Conservation (phyloP, 1,140 invertebrate genomes). For the Lepidurus apus region DNA sequence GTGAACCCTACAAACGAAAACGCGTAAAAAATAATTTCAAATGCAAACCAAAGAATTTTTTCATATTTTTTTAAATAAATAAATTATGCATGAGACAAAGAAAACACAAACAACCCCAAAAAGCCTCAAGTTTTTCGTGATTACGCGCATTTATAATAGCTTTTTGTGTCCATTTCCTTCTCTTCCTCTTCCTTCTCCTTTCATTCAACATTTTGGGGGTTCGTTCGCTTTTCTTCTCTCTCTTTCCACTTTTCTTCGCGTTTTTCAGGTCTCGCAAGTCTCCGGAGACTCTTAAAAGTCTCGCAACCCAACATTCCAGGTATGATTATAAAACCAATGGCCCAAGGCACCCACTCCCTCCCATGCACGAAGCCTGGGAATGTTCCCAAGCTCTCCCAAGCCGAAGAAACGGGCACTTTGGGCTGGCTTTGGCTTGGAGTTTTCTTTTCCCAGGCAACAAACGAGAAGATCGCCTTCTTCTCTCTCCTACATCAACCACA, state of each 20-base stretch:
- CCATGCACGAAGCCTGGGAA: not conserved
- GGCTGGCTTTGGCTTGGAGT: not conserved
- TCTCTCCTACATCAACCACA: too few species aligned
- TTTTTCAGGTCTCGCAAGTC: not conserved
- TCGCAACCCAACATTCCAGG: not conserved
- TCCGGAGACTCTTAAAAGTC: not conserved
- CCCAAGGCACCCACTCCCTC: not conserved
- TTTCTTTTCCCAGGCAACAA: not conserved
- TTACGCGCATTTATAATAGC: not conserved
- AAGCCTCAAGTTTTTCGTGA: too few species aligned
- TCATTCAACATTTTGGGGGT: not conserved
- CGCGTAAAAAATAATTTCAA: slow-evolving; percentile 28
- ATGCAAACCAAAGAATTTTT: not conserved
- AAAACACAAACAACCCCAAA: too few species aligned
- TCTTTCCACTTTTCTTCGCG: not conserved
- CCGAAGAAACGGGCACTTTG: not conserved
- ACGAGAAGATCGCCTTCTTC: not conserved
- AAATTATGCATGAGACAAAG: too few species aligned
- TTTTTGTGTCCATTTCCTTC: not conserved
- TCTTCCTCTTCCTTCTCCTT: not conserved
- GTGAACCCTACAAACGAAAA: slow-evolving; percentile 63
- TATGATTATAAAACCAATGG: slow-evolving; percentile 24
- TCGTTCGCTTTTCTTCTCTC: not conserved
- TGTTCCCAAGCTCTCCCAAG: not conserved
- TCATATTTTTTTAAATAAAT: too few species aligned